Evolutionary conservation across 2,888 invertebrate genomes (phyloP).

Genomic region (Agapostemon virescens): DNA sequence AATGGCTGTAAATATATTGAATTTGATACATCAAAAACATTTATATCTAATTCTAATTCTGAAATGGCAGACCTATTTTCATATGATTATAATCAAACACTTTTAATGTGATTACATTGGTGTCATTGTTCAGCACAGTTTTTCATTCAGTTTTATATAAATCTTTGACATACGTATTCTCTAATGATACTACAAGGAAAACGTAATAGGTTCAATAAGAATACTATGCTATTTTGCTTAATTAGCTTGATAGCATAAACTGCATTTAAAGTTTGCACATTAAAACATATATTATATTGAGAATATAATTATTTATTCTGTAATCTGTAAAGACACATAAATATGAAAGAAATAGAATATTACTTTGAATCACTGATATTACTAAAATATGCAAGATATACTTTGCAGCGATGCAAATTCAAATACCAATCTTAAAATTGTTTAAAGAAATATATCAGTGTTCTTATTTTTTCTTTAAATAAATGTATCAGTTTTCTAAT

Average conservation of each 20-base stretch:
- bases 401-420: constrained; percentile 22
- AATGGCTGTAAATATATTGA: constrained; percentile 53
- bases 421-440: constrained; percentile 23
- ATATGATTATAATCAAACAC: constrained; percentile 49
- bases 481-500: constrained; percentile 1
- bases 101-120: constrained; percentile 33
- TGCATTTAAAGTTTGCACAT: constrained; percentile 39
- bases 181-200: neutral
- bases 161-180: constrained; percentile 20
- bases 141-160: constrained; percentile 27
- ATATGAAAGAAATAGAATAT: constrained; percentile 25
- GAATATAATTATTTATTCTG: constrained; percentile 38
- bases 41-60: constrained; percentile 49
- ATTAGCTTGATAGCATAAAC: constrained; percentile 30
- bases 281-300: constrained; percentile 29
- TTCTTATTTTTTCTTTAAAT: constrained; percentile 7
- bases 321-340: constrained; percentile 25
- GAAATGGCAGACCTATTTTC: constrained; percentile 57
- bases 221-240: constrained; percentile 25
- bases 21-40: constrained; percentile 55
- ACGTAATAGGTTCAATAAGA: constrained; percentile 37
- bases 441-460: constrained; percentile 18
- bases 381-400: constrained; percentile 8
- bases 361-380: constrained; percentile 30
- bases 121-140: constrained; percentile 27